Evolutionary conservation across 2,797 vertebrate species (phyloP), one percentile per base, ranked within the genome.

Genomic region (Gymnopithys bicolor): DNA sequence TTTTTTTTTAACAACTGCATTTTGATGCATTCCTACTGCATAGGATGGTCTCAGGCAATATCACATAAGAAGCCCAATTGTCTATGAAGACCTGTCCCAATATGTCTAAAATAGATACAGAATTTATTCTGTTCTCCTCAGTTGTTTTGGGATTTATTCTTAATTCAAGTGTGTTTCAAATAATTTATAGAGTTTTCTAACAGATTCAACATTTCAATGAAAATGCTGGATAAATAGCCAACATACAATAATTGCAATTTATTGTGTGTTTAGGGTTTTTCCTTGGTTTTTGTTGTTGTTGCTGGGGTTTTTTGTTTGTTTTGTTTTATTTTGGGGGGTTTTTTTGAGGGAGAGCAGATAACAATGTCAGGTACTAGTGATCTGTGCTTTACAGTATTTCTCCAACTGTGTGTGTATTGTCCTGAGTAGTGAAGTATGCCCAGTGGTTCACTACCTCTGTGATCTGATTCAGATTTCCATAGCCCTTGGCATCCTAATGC

Each of bases 301-400:
- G 39, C 13, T 39, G 37, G 15, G 16, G 7, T 43, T 43, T 43
- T 21, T 43, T 41, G 41, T 41, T 16, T 41, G 41, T 46, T 19
- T 11, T 37, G 37, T 37, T 37, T 37, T 37, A 37, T 37, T 37
- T 37, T 37, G 37, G 37, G 37, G 37, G 37, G 10, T 11, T 37
- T 37, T 32, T 49, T 45, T 3, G 9, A 1, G 5, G 11, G 3
- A 6, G 7, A 7, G 15, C 3, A 46, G 10, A 15, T 52, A 67
- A 10, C 0, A 3, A 11, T 70, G 5, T 37, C 6, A 4, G 19
- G 32, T 81, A 27, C 8, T 22, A 67, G 22, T 59, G 45, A 51
- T 63, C 9, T 59, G 1, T 41, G 3, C 22, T 56, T 74, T 83
- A 62, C 41, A 58, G 8, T 48, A 49, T 60, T 81, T 94, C 28